phyloP scores from a whole-genome alignment of 1,140 invertebrate genomes.

The Panulirus ornatus region DNA sequence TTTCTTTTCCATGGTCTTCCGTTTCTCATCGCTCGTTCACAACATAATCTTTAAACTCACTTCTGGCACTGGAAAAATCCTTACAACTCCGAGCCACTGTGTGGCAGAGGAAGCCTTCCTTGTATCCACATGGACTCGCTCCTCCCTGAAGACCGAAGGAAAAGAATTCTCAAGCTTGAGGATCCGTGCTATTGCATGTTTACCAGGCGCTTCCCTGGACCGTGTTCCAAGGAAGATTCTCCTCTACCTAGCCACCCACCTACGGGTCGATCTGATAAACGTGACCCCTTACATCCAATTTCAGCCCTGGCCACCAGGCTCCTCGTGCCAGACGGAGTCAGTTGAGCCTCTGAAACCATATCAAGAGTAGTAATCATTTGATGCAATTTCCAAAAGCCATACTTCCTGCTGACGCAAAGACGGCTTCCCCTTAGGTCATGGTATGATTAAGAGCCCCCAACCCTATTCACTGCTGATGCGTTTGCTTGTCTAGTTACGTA shows the following conservation, averaged over 20 bases:
- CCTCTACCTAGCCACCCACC: neutral
- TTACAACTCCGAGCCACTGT: too few species aligned
- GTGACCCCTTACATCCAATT: constrained; percentile 31
- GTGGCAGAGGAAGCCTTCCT: too few species aligned
- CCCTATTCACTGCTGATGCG: neutral
- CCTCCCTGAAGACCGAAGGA: too few species aligned
- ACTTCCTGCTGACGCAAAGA: constrained; percentile 21
- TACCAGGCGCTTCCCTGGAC: too few species aligned
- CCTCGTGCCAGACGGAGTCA: neutral
- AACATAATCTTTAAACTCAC: too few species aligned
- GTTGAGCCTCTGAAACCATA: constrained; percentile 20
- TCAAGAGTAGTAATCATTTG: constrained; percentile 39
- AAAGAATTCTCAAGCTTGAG: too few species aligned
- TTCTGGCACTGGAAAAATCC: too few species aligned
- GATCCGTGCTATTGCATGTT: too few species aligned
- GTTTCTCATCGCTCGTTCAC: too few species aligned
- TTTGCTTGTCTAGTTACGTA: neutral
- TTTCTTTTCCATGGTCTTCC: too few species aligned
- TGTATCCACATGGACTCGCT: too few species aligned
- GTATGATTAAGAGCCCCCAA: neutral
- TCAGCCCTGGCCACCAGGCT: neutral
- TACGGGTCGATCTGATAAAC: constrained; percentile 23
- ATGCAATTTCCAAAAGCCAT: constrained; percentile 46
- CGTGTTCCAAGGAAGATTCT: neutral
- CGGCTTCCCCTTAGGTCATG: neutral